Base-by-base conservation (phyloP, 2,797 vertebrate genomes). In the Pangasius djambal region DNA sequence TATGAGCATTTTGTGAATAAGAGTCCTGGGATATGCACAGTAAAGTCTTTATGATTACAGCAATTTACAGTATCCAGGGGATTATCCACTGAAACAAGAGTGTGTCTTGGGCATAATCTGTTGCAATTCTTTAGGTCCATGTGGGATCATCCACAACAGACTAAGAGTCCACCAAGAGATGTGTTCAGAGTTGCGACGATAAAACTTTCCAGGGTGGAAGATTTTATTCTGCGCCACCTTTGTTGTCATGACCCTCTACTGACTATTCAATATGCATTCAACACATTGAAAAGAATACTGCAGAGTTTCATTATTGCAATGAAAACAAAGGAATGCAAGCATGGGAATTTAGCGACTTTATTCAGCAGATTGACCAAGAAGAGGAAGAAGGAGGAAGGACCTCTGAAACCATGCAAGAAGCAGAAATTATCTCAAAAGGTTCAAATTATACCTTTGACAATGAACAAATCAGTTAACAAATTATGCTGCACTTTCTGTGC, bases 311-410 rank as follows among this genome's bases (percentile, higher is more conserved):
- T 16, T 37, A 72, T 52, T 10, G 34, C 48, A 70, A 18, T 52
- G 44, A 63, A 40, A 31, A 50, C 50, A 55, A 70, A 70, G 44
- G 12, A 50, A 88, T 13, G 63, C 70, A 44, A 13, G 2, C 67
- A 18, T 40, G 48, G 69, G 72, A 89, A 65, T 72, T 70, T 55
- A 40, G 7, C 3, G 84, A 88, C 67, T 92, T 92, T 90, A 92
- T 91, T 91, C 78, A 89, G 55, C 82, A 88, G 31, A 22, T 55
- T 87, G 72, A 61, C 50, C 22, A 83, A 44, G 9, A 61, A 67
- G 22, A 81, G 52, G n/a, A 72, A 3, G 13, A n/a, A 10, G 2
- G 13, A 61, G 0, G 6, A 79, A 69, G 10, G 6, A 67, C 1
- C 13, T 61, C 63, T 59, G 25, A 86, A 61, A 72, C 13, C 83